Evolutionary conservation across 2,888 invertebrate genomes (phyloP), one percentile per base, ranked within the genome.

Genomic region (Holacanthella duospinosa): DNA sequence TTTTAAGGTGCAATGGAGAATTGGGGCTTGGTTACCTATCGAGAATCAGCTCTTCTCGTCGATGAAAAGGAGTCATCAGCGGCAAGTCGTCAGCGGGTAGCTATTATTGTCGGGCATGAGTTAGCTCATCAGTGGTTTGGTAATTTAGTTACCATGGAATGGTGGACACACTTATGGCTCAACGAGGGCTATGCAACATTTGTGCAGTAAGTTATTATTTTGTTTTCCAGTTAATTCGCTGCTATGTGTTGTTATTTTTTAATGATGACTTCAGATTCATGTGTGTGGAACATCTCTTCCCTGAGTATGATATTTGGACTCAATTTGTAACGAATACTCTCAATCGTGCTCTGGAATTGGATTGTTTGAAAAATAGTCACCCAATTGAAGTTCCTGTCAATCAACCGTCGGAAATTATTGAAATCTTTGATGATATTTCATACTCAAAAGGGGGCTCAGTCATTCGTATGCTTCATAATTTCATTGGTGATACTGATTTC

Each of bases 121-220:
- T 73, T 61, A 26, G 55, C 55, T 12, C 55, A 55, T 2, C 96
- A 97, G 36, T 97, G 97, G 96, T 97, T 97, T 79, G 97, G 96
- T 6, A 95, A 96, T 77, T 82, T 96, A 55, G 95, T 95, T 1
- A 96, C 96, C 27, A 95, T 96, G 94, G 92, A 93, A 78, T 94
- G 93, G 93, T 95, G 94, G 94, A 93, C 93, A 1, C 90, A 95
- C 79, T 79, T 92, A 36, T 96, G 95, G 95, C 79, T 96, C 43
- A 96, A 96, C 78, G 95, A 96, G 77, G 95, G 93, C 1, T 93
- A 93, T 78, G 96, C 96, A 0, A 89, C 92, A 0, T 97, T 95
- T 82, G 91, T 94, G 55, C 94, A 96, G 48, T 48, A 48, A 48
- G 48, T 9, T 16, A 6, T 36, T 16, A 16, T 16, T 36, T 36